These are phyloP conservation scores for Thryonomys swinderianus DNA, from an alignment of 2,113 vertebrate species.

Conservation along the genomic window DNA sequence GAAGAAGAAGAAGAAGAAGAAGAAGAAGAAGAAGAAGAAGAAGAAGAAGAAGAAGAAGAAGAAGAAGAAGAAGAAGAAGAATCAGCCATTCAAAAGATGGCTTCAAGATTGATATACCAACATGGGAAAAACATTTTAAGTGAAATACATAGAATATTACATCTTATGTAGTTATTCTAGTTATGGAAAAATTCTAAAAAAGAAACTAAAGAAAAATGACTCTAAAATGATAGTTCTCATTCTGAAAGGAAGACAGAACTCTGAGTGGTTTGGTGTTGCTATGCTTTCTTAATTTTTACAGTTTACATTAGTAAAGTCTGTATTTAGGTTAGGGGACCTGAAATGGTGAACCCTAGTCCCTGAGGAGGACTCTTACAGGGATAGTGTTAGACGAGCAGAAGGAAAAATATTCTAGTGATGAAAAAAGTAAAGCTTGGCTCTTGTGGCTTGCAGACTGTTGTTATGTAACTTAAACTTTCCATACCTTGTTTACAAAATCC, in stretches of 20 bases:
- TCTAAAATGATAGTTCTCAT: neutral
- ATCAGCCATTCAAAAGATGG: neutral
- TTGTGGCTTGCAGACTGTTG: neutral
- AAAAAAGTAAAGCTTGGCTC: neutral
- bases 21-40: too few species aligned
- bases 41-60: too few species aligned
- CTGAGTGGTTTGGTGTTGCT: neutral
- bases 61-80: conserved; percentile 46
- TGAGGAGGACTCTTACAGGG: neutral
- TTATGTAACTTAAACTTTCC: neutral
- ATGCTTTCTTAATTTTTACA: neutral
- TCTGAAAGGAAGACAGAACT: neutral
- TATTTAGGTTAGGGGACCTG: neutral
- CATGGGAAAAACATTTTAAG: neutral
- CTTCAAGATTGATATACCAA: neutral
- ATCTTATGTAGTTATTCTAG: conserved; percentile 37
- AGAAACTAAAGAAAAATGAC: neutral
- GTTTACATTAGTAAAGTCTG: neutral
- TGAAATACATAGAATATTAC: conserved; percentile 5
- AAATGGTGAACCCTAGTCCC: neutral
- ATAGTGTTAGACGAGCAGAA: neutral
- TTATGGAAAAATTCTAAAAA: conserved; percentile 15
- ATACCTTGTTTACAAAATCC: neutral
- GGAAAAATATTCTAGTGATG: conserved; percentile 9
- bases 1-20: too few species aligned